Evolutionary conservation across 2,888 invertebrate species (phyloP).

Genomic region (Platypus cylindrus): DNA sequence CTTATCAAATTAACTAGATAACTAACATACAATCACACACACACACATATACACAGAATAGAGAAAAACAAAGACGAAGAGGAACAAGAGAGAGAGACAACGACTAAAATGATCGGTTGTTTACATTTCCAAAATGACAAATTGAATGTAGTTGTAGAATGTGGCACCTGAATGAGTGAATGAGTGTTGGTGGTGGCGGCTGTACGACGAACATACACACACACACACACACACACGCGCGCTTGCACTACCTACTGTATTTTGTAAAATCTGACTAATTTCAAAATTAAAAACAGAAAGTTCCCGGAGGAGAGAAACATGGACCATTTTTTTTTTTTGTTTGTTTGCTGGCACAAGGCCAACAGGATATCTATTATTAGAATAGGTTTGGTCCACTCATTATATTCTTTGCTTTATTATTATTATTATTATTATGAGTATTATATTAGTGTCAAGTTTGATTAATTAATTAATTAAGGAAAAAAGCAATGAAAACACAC

Average conservation of each 20-base stretch:
- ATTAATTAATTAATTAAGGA: conserved; percentile 3
- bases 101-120: conserved; percentile 7
- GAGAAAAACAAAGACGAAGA: not conserved
- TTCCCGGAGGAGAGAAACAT: conserved; percentile 11
- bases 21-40: no score
- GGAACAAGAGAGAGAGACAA: not conserved
- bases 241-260: no score
- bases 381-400: conserved; percentile 17
- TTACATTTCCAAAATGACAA: conserved; percentile 18
- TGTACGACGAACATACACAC: no score
- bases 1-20: no score
- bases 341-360: conserved; percentile 29
- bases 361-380: conserved; percentile 37
- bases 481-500: no score
- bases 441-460: no score
- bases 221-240: no score
- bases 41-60: no score
- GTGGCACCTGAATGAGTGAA: conserved; percentile 22
- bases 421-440: no score
- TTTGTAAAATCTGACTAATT: conserved; percentile 30
- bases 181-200: no score
- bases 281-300: conserved; percentile 24
- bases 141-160: conserved; percentile 19
- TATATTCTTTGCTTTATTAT: conserved; percentile 8
- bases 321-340: no score